These are phyloP conservation scores for Syngnathus acus DNA, from an alignment of 2,797 vertebrate genomes.

Conservation along the genomic window DNA sequence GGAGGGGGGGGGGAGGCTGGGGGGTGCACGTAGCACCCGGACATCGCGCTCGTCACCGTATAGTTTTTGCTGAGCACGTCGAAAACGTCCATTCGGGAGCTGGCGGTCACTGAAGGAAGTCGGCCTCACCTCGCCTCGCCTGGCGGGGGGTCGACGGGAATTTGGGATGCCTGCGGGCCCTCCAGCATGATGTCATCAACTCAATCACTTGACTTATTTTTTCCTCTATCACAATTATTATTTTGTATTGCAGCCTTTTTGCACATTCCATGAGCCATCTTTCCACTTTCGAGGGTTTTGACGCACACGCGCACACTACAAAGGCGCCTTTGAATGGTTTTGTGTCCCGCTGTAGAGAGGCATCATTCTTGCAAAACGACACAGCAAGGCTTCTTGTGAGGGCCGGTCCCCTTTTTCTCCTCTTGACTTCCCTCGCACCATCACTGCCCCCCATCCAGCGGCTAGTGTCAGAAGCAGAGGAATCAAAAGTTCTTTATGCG, in stretches of 20 bases:
- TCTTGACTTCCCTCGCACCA: not conserved
- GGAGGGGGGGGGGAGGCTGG: not conserved
- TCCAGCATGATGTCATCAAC: not conserved
- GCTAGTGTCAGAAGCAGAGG: not conserved
- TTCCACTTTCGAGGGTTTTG: no score
- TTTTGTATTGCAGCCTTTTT: not conserved
- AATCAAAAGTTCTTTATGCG: not conserved
- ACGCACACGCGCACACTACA: constrained; percentile 8
- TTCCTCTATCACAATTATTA: no score
- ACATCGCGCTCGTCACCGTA: not conserved
- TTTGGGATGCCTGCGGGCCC: not conserved
- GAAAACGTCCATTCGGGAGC: not conserved
- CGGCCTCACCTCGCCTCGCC: not conserved
- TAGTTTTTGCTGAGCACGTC: constrained; percentile 3
- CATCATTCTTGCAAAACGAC: constrained; percentile 53
- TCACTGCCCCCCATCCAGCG: not conserved
- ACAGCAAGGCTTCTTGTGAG: constrained; percentile 43
- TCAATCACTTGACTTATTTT: not conserved
- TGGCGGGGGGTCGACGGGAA: not conserved
- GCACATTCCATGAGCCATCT: not conserved
- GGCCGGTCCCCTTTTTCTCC: constrained; percentile 7
- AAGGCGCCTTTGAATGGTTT: constrained; percentile 41
- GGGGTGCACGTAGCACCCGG: not conserved
- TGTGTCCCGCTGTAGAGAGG: constrained; percentile 51
- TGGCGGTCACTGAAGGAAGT: not conserved